These are phyloP conservation scores for Gymnoscelis rufifasciata DNA, from an alignment of 2,888 invertebrate species.

Conservation along the genomic window DNA sequence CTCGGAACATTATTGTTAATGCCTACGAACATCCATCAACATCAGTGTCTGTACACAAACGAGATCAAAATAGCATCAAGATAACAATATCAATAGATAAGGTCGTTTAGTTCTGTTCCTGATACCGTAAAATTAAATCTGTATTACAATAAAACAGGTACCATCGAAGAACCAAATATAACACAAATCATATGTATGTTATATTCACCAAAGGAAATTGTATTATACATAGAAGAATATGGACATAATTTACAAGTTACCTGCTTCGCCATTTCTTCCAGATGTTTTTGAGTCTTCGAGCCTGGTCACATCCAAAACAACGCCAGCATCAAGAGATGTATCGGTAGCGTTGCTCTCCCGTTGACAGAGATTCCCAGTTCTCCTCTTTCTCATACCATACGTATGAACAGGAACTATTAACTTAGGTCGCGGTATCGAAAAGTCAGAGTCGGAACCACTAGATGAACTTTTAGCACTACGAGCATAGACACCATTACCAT, in stretches of 20 bases:
- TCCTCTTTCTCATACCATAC: slow-evolving; percentile 87
- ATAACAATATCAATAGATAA: slow-evolving; percentile 30
- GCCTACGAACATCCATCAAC: slow-evolving; percentile 47
- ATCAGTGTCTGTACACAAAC: slow-evolving; percentile 35
- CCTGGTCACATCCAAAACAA: slow-evolving; percentile 62
- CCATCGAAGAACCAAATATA: too few species aligned
- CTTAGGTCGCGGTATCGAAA: slow-evolving; percentile 90
- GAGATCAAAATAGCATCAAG: slow-evolving; percentile 41
- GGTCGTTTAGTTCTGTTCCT: neutral
- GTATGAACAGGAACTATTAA: slow-evolving; percentile 93
- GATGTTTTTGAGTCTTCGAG: slow-evolving; percentile 51
- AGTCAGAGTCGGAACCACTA: slow-evolving; percentile 82
- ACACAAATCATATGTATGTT: too few species aligned
- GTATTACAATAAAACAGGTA: too few species aligned
- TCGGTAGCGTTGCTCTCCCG: slow-evolving; percentile 70
- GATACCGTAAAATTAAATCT: too few species aligned
- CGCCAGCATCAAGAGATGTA: slow-evolving; percentile 63
- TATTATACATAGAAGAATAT: too few species aligned
- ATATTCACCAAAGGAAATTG: too few species aligned
- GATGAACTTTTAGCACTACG: slow-evolving; percentile 74
- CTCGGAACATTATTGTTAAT: slow-evolving; percentile 35
- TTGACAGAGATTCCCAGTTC: slow-evolving; percentile 86
- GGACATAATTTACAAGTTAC: slow-evolving; percentile 37
- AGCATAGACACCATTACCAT: slow-evolving; percentile 50
- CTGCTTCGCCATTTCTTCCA: slow-evolving; percentile 57